phyloP scores from a whole-genome alignment of 2,888 invertebrate genomes.

The Sussaba pulchella region DNA sequence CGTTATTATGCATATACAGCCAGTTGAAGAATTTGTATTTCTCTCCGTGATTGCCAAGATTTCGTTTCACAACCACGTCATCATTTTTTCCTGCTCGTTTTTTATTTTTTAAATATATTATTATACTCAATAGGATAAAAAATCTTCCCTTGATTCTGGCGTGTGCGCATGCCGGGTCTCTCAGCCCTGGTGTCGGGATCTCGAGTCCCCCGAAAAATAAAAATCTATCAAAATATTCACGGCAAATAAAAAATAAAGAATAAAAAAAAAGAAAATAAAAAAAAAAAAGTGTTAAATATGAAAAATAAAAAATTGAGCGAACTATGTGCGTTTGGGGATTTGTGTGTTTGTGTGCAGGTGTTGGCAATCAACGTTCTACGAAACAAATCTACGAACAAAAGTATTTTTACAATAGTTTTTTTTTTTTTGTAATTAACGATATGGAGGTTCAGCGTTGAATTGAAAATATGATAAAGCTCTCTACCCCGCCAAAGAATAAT shows the following conservation, averaged over 20 bases:
- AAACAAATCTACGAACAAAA: conserved; percentile 80
- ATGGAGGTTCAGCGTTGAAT: conserved; percentile 73
- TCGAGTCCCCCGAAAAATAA: conserved; percentile 81
- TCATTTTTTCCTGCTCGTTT: conserved; percentile 14
- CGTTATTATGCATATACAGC: conserved; percentile 30
- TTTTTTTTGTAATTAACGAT: conserved; percentile 63
- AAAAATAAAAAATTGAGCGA: conserved; percentile 55
- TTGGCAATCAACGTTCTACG: conserved; percentile 81
- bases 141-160: conserved; percentile 79
- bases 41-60: conserved; percentile 43
- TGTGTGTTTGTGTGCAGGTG: conserved; percentile 75
- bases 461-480: conserved; percentile 86
- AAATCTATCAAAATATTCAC: conserved; percentile 67
- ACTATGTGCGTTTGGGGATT: conserved; percentile 33
- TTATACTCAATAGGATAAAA: conserved; percentile 82
- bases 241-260: conserved; percentile 72
- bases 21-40: conserved; percentile 27
- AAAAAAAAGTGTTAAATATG: conserved; percentile 49
- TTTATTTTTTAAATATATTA: conserved; percentile 57
- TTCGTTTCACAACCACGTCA: conserved; percentile 39
- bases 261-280: conserved; percentile 38
- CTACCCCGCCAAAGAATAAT: conserved; percentile 87
- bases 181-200: conserved; percentile 81
- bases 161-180: conserved; percentile 78
- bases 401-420: conserved; percentile 51